These are phyloP conservation scores for Numida meleagris DNA, from an alignment of 2,113 vertebrate species.

Conservation along the genomic window DNA sequence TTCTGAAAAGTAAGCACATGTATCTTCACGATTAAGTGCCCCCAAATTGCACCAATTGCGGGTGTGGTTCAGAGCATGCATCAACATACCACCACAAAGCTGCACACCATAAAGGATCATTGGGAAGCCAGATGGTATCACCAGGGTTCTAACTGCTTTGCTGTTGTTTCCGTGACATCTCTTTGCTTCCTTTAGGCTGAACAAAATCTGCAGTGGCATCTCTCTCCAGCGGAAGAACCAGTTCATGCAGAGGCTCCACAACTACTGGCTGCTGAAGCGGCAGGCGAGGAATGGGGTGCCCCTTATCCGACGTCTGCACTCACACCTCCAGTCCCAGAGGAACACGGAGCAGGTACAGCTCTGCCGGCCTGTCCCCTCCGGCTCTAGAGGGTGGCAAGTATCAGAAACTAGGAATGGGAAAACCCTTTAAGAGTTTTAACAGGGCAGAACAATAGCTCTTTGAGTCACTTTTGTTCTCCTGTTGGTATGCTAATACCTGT, in stretches of 20 bases:
- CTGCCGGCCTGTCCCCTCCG: not conserved
- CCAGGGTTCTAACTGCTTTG: accelerated
- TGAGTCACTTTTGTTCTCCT: not conserved
- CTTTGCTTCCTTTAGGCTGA: slow-evolving; percentile 85
- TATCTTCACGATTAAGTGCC: not conserved
- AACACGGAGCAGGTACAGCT: slow-evolving; percentile 86
- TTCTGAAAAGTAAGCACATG: not conserved
- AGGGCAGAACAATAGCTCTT: not conserved
- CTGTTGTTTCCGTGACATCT: slow-evolving; percentile 1
- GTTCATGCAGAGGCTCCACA: slow-evolving; percentile 96
- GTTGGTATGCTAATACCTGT: not conserved
- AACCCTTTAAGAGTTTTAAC: not conserved
- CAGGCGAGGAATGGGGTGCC: slow-evolving; percentile 94
- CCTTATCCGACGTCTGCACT: slow-evolving; percentile 91
- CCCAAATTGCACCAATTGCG: not conserved
- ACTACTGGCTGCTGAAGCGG: slow-evolving; percentile 95
- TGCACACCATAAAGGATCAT: not conserved
- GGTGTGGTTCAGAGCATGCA: not conserved
- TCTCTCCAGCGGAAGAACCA: slow-evolving; percentile 93
- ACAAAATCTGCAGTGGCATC: slow-evolving; percentile 92
- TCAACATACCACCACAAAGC: not conserved
- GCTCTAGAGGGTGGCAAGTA: not conserved
- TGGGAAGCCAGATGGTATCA: not conserved
- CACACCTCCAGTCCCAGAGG: slow-evolving; percentile 88
- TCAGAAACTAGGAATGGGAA: not conserved